Conservation (phyloP, 1,140 invertebrate genomes). For the Hirudo medicinalis region DNA sequence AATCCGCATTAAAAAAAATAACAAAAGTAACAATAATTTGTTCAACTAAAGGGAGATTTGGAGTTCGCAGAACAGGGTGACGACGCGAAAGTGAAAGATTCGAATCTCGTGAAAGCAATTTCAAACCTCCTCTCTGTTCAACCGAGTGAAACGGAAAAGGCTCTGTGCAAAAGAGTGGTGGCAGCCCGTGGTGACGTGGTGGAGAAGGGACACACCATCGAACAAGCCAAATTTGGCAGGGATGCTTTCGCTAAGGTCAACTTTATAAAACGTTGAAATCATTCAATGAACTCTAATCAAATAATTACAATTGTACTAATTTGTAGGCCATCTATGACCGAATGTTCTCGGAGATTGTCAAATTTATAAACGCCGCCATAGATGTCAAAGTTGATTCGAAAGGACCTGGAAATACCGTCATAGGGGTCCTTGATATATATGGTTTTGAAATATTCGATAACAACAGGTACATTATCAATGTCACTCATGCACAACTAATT, state of each 20-base stretch:
- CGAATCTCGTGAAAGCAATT: background rate
- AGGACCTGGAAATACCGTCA: slow-evolving; percentile 48
- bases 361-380: slow-evolving; percentile 56
- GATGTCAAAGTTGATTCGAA: slow-evolving; percentile 38
- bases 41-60: background rate
- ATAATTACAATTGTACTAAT: background rate
- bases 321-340: slow-evolving; percentile 53
- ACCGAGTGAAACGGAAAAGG: slow-evolving; percentile 53
- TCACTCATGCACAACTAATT: background rate
- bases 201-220: slow-evolving; percentile 69
- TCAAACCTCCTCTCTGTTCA: slow-evolving; percentile 5
- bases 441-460: slow-evolving; percentile 95
- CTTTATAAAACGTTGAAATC: background rate
- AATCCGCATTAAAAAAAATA: background rate
- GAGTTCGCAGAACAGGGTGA: slow-evolving; percentile 14
- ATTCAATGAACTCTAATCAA: background rate
- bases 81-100: slow-evolving; percentile 9
- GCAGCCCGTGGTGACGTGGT: slow-evolving; percentile 85
- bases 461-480: slow-evolving; percentile 53
- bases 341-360: slow-evolving; percentile 75
- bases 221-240: slow-evolving; percentile 52
- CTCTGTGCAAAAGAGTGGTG: slow-evolving; percentile 71
- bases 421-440: slow-evolving; percentile 90
- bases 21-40: background rate
- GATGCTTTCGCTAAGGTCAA: slow-evolving; percentile 55